A percentile compares a stretch with the other conserved stretches of the same genome.
phyloP scores from a whole-genome alignment of 2,113 vertebrate genomes.

The Oryzias woworae region DNA sequence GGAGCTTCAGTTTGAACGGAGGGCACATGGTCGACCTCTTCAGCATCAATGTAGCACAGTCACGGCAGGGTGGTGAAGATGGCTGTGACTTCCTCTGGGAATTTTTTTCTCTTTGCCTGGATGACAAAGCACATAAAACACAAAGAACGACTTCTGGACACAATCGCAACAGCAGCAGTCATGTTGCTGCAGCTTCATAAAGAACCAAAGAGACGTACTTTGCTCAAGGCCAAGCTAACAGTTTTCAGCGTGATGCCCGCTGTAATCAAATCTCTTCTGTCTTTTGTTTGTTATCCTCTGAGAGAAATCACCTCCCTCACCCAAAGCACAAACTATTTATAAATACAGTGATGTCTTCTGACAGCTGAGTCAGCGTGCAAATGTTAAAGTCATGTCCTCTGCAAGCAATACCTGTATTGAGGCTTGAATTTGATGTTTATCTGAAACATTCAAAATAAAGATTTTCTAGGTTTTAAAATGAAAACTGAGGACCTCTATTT shows the following conservation, averaged over 20 bases:
- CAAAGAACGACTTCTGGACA: conserved; percentile 5
- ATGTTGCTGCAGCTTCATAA: conserved; percentile 20
- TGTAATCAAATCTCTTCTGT: conserved; percentile 38
- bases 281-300: conserved; percentile 13
- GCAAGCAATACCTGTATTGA: too few species aligned
- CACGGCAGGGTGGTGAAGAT: conserved; percentile 10
- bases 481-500: too few species aligned
- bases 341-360: neutral
- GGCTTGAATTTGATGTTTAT: too few species aligned
- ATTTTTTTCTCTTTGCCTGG: neutral
- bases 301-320: conserved; percentile 24
- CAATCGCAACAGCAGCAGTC: conserved; percentile 23
- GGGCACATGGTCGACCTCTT: neutral
- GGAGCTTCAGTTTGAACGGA: too few species aligned
- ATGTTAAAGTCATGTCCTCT: too few species aligned
- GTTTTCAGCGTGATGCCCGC: conserved; percentile 17
- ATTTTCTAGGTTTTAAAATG: too few species aligned
- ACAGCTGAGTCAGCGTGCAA: neutral
- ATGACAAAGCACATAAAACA: neutral
- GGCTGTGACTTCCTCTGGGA: conserved; percentile 6
- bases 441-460: too few species aligned
- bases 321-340: conserved; percentile 16
- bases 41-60: neutral
- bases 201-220: conserved; percentile 42
- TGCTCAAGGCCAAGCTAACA: conserved; percentile 36